Conservation (phyloP, 2,113 vertebrate genomes). For the Oncorhynchus gorbuscha region DNA sequence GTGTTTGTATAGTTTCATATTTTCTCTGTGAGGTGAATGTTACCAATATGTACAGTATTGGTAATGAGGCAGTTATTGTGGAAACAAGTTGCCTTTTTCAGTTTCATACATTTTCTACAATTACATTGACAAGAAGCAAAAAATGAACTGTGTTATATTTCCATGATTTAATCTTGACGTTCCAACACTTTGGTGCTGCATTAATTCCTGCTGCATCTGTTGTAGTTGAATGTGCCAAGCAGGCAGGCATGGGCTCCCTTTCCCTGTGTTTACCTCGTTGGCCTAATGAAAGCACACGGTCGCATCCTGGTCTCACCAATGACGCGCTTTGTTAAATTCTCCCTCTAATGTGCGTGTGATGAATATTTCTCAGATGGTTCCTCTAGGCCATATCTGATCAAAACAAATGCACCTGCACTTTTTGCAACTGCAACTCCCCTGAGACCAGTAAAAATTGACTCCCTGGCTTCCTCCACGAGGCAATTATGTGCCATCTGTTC, state of each 20-base stretch:
- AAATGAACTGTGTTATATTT: not conserved
- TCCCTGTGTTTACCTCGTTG: conserved; percentile 12
- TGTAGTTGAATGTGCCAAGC: conserved; percentile 14
- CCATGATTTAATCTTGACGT: conserved; percentile 16
- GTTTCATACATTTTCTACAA: not conserved
- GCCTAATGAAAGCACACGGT: conserved; percentile 42
- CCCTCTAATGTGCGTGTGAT: conserved; percentile 70
- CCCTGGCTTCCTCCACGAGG: conserved; percentile 80
- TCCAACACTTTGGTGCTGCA: conserved; percentile 51
- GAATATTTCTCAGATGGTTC: conserved; percentile 75
- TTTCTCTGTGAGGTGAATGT: not conserved
- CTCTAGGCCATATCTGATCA: conserved; percentile 79
- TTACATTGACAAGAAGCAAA: not conserved
- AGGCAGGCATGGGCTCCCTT: not conserved
- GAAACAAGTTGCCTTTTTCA: not conserved
- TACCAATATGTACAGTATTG: not conserved
- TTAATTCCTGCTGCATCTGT: conserved; percentile 62
- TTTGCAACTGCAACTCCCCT: conserved; percentile 77
- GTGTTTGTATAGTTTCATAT: not conserved
- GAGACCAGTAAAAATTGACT: conserved; percentile 83
- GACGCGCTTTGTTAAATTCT: conserved; percentile 64
- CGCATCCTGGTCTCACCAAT: conserved; percentile 42
- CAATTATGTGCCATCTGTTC: conserved; percentile 84
- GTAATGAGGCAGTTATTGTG: not conserved
- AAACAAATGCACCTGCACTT: conserved; percentile 82